Percentiles rank a stretch among this genome's conserved stretches.
These are phyloP conservation scores for Protonemura montana DNA, from an alignment of 2,888 invertebrate genomes.

Conservation along the genomic window DNA sequence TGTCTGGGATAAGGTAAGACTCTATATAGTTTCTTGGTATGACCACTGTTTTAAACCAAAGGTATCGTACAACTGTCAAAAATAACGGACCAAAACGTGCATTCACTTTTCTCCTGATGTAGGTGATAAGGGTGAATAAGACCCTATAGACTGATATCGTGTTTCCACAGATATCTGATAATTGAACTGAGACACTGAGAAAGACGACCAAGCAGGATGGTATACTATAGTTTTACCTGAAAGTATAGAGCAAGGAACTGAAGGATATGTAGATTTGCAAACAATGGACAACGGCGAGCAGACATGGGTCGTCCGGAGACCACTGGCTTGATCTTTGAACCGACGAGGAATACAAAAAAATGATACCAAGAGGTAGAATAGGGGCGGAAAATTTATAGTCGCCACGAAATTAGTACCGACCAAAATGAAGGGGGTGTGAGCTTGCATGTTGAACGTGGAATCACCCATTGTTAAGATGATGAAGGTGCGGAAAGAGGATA, in stretches of 20 bases:
- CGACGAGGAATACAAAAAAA: neutral
- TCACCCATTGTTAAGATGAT: neutral
- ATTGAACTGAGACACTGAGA: neutral
- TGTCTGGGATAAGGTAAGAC: too few species aligned
- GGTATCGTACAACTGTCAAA: too few species aligned
- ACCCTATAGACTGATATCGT: neutral
- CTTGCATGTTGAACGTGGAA: neutral
- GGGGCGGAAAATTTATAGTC: neutral
- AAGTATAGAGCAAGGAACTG: neutral
- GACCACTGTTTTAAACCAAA: too few species aligned
- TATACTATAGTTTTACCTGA: neutral
- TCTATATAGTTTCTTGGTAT: too few species aligned
- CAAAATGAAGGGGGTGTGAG: neutral
- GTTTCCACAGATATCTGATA: neutral
- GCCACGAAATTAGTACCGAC: neutral
- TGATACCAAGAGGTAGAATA: neutral
- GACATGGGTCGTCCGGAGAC: neutral
- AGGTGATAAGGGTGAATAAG: too few species aligned
- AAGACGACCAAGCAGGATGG: neutral
- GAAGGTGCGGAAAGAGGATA: neutral
- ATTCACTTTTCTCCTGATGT: too few species aligned
- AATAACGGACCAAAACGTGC: too few species aligned
- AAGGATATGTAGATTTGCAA: slow-evolving; percentile 18
- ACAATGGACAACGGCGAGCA: slow-evolving; percentile 1
- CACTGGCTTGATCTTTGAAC: slow-evolving; percentile 23